A percentile compares a stretch with the other conserved stretches of the same genome.
Conservation (phyloP, 1,140 invertebrate genomes). For the Drosophila prosaltans region DNA sequence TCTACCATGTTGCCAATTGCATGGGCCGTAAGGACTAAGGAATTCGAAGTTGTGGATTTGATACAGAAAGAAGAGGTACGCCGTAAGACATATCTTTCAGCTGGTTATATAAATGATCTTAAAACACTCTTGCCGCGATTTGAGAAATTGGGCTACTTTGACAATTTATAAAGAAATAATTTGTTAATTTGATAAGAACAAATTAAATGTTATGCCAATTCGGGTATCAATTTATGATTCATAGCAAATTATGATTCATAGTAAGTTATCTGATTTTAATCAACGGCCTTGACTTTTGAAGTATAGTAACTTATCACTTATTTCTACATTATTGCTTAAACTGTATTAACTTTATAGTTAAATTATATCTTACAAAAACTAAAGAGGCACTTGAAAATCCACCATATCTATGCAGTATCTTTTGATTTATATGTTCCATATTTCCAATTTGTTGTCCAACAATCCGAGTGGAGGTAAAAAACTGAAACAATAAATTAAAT, state of each 20-base stretch:
- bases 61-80: slow-evolving; percentile 36
- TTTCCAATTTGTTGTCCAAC: no score
- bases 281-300: no score
- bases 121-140: slow-evolving; percentile 6
- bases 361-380: no score
- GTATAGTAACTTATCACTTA: no score
- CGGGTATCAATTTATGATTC: not conserved
- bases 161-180: not conserved
- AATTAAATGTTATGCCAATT: not conserved
- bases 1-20: slow-evolving; percentile 36
- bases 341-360: no score
- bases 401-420: no score
- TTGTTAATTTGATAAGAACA: not conserved
- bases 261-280: no score
- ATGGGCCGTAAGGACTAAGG: slow-evolving; percentile 21
- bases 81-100: not conserved
- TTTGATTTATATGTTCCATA: no score
- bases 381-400: no score
- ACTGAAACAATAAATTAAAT: no score
- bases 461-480: no score
- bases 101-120: slow-evolving; percentile 36
- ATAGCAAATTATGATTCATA: not conserved
- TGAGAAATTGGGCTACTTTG: slow-evolving; percentile 30
- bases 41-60: slow-evolving; percentile 22
- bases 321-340: no score